phyloP scores from a whole-genome alignment of 2,888 invertebrate species.

The Drosophila planitibia region DNA sequence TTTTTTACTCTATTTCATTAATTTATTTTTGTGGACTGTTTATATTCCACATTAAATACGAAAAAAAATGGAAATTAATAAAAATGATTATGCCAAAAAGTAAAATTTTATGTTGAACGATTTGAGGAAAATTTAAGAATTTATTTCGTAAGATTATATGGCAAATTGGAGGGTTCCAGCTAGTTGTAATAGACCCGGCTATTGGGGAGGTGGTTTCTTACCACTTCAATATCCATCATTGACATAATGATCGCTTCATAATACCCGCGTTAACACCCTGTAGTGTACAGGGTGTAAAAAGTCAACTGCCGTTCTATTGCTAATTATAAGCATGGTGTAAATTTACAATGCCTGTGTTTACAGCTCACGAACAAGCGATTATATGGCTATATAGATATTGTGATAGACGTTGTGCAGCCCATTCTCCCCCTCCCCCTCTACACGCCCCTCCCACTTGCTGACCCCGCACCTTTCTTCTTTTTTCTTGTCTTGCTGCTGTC shows the following conservation, averaged over 20 bases:
- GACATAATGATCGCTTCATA: neutral
- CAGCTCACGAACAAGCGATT: conserved; percentile 77
- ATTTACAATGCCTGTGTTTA: conserved; percentile 76
- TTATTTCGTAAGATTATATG: neutral
- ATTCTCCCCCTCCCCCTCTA: neutral
- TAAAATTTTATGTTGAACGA: neutral
- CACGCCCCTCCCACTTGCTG: neutral
- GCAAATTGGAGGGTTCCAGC: neutral
- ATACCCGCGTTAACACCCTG: neutral
- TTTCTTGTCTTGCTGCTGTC: neutral
- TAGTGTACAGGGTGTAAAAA: conserved; percentile 36
- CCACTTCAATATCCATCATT: neutral
- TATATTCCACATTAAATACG: neutral
- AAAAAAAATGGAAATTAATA: neutral
- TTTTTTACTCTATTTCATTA: neutral
- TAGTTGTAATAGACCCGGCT: neutral
- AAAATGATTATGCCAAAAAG: neutral
- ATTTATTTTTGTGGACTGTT: neutral
- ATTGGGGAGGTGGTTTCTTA: neutral
- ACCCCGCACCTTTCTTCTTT: neutral
- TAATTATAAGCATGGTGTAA: conserved; percentile 76
- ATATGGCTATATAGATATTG: conserved; percentile 65
- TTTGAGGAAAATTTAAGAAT: neutral
- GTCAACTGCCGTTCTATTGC: conserved; percentile 77
- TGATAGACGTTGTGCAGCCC: conserved; percentile 33